phyloP scores from a whole-genome alignment of 2,113 vertebrate genomes.

The Patagioenas fasciata region DNA sequence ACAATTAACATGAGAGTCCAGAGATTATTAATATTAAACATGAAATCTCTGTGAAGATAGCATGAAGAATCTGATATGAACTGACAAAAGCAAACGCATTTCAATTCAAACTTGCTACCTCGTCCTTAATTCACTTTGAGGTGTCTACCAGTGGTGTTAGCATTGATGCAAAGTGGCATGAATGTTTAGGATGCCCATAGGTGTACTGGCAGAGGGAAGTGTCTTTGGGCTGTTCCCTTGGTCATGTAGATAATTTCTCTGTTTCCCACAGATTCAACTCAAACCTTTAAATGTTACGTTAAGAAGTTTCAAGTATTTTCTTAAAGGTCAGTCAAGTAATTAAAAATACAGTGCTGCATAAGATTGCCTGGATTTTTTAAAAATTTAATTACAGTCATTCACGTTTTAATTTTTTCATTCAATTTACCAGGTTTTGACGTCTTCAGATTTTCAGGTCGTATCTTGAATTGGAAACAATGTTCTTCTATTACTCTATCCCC shows the following conservation, averaged over 20 bases:
- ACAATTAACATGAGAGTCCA: not conserved
- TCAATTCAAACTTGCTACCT: not conserved
- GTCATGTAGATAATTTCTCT: not conserved
- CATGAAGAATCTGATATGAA: conserved; percentile 30
- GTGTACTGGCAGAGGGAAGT: not conserved
- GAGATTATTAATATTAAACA: conserved; percentile 46
- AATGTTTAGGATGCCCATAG: not conserved
- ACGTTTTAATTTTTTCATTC: not conserved
- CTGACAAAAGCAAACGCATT: conserved; percentile 42
- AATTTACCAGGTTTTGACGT: not conserved
- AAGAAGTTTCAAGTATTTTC: not conserved
- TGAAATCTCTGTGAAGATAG: not conserved
- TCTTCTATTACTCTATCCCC: not conserved
- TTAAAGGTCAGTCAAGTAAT: conserved; percentile 1
- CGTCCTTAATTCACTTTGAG: conserved; percentile 39
- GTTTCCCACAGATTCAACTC: not conserved
- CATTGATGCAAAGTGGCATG: not conserved
- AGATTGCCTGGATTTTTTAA: not conserved
- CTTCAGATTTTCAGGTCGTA: not conserved
- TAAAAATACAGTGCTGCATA: not conserved
- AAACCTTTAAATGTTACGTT: not conserved
- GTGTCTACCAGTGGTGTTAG: not conserved
- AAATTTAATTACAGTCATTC: not conserved
- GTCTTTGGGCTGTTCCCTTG: not conserved
- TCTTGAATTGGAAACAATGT: not conserved